Evolutionary conservation across 2,797 vertebrate species (phyloP), one percentile per base, ranked within the genome.

Genomic region (Cephalopachus bancanus): DNA sequence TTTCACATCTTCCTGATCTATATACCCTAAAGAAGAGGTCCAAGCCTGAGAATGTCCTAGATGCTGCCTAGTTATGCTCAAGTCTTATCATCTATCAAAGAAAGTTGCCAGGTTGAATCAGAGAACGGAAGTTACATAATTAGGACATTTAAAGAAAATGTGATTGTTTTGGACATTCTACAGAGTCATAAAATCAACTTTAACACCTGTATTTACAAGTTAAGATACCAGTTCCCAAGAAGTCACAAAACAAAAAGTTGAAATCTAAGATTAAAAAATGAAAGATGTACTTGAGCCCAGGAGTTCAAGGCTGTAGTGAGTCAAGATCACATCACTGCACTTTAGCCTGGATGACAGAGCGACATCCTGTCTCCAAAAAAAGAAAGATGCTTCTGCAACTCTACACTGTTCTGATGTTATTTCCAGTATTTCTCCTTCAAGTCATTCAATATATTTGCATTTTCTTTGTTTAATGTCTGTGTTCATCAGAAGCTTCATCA

Each of bases 401-500:
- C 37, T 37, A 37, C 15, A 71, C 26, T 83, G 30, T 37, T 65
- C 14, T 83, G 75, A 5, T 67, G 28, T 62, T 86, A 59, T 22
- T 95, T 85, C 19, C 19, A 90, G 69, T 14, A 83, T 62, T 76
- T 90, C 30, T 84, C 53, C 65, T 86, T 87, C 30, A 69, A 92
- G 83, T 91, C 65, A 90, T 37, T 51, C 28, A 59, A 72, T 37
- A 2, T 91, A 64, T 69, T n/a, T 93, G 26, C 24, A 90, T 37
- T 37, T 37, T 37, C 37, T 74, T 89, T 93, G 22, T 95, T 89
- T 81, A 95, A 89, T 85, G 62, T 57, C 67, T 89, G 37, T 67
- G 28, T 78, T 81, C 22, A 93, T 22, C 37, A 89, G 62, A 28
- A 90, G 53, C 22, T 90, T 51, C 19, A 86, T 84, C 0, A 93